Conservation (phyloP, 2,888 invertebrate species). For the Oscheius sp. region DNA sequence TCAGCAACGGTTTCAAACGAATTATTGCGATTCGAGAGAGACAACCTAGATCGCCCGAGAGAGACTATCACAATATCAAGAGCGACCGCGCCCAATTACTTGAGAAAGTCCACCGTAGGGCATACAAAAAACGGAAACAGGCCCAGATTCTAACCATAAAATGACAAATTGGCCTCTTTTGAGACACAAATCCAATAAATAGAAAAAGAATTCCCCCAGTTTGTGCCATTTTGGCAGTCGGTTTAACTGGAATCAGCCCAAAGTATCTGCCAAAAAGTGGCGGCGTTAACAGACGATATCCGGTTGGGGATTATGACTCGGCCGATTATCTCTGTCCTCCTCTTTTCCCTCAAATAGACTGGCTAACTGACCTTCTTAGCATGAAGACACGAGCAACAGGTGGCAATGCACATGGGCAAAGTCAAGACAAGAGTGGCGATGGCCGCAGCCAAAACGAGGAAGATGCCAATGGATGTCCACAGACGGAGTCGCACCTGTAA, state of each 20-base stretch:
- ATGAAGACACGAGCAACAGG: conserved; percentile 70
- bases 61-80: conserved; percentile 31
- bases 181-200: too few species aligned
- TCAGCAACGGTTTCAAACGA: conserved; percentile 25
- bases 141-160: neutral
- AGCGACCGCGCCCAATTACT: conserved; percentile 24
- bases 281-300: conserved; percentile 2
- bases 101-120: too few species aligned
- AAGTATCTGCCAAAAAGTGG: neutral
- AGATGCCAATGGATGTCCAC: conserved; percentile 68
- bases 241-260: neutral
- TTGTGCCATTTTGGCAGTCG: neutral
- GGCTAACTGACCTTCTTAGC: conserved; percentile 65
- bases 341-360: neutral
- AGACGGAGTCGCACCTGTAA: conserved; percentile 62
- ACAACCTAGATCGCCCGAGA: conserved; percentile 27
- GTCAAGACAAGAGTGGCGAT: conserved; percentile 67
- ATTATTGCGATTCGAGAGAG: conserved; percentile 23
- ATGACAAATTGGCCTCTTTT: neutral
- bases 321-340: conserved; percentile 11
- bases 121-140: conserved; percentile 1
- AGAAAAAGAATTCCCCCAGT: neutral
- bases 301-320: conserved; percentile 20
- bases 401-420: conserved; percentile 71
- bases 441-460: conserved; percentile 67